Percentiles rank a stretch among this genome's conserved stretches.
phyloP scores from a whole-genome alignment of 2,888 invertebrate genomes.

The Ametastegia equiseti region DNA sequence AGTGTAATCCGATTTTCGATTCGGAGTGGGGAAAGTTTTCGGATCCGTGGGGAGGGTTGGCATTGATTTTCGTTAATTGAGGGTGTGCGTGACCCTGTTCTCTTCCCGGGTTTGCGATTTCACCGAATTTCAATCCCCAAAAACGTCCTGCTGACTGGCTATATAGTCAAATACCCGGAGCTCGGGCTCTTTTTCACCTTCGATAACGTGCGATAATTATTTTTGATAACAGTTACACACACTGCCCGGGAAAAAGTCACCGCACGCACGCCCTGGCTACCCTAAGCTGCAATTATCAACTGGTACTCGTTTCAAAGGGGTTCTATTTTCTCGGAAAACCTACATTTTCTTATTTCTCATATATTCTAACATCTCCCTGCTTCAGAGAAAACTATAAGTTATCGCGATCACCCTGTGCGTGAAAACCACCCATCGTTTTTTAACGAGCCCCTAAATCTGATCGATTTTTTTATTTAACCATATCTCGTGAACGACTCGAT shows the following conservation, averaged over 20 bases:
- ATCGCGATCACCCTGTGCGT: too few relatives aligned
- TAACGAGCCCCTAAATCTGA: too few relatives aligned
- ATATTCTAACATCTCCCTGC: too few relatives aligned
- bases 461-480: too few relatives aligned
- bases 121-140: conserved; percentile 45
- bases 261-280: neutral
- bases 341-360: too few relatives aligned
- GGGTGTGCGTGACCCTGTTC: conserved; percentile 18
- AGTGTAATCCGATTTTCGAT: too few relatives aligned
- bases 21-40: neutral
- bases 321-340: too few relatives aligned
- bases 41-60: neutral
- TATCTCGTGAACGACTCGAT: too few relatives aligned
- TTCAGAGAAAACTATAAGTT: too few relatives aligned
- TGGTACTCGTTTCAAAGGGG: neutral
- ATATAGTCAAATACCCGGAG: neutral
- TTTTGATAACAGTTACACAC: conserved; percentile 1
- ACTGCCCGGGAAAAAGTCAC: neutral
- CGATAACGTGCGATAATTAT: conserved; percentile 1
- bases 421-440: too few relatives aligned
- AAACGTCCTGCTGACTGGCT: conserved; percentile 48
- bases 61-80: conserved; percentile 29
- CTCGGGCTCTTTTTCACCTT: conserved; percentile 25
- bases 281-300: neutral
- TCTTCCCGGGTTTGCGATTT: conserved; percentile 54